Base-by-base conservation (phyloP, 1,140 invertebrate species). In the Dermatophagoides farinae region DNA sequence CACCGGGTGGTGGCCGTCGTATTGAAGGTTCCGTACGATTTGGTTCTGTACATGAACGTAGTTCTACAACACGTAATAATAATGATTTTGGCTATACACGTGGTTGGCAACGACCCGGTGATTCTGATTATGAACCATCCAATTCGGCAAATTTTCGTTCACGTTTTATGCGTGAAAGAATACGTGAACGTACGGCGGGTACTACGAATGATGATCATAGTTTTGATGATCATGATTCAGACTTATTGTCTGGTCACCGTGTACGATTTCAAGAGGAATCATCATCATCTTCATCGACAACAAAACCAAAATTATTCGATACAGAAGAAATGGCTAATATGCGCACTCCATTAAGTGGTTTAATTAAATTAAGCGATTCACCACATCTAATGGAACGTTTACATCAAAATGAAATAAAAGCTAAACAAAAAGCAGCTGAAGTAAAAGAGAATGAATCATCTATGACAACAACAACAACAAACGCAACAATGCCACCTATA, bases 341-440 rank as follows among this genome's bases (percentile, higher is more conserved):
- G 6, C 76, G 82, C 58, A 88, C 88, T 8, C 88, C 88, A 1
- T 76, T 93, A 0, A 89, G 86, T 70, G 88, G 88, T 14, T 88
- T 92, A 67, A 84, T 85, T 53, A 77, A 85, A n/a, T 72, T 91
- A 5, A 80, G 80, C n/a, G 88, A 92, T 69, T 89, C 85, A 39
- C 83, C 86, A 0, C 76, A 86, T 47, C 84, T 90, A 0, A 88
- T 91, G 78, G 85, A 86, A 71, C 81, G 86, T 52, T 75, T 91
- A 55, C 81, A 88, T 65, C 64, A 69, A 47, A 67, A 64, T 54
- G 86, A 88, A 64, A 80, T 78, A 55, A 82, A 86, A 64, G 80
- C 78, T 61, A 77, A 77, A 41, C 64, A 67, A 31, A 82, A 85
- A 67, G 80, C 82, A 65, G 61, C 53, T 20, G 53, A 60, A 23